Base-by-base conservation (phyloP, 2,888 invertebrate genomes). In the Caenorhabditis zanzibari region DNA sequence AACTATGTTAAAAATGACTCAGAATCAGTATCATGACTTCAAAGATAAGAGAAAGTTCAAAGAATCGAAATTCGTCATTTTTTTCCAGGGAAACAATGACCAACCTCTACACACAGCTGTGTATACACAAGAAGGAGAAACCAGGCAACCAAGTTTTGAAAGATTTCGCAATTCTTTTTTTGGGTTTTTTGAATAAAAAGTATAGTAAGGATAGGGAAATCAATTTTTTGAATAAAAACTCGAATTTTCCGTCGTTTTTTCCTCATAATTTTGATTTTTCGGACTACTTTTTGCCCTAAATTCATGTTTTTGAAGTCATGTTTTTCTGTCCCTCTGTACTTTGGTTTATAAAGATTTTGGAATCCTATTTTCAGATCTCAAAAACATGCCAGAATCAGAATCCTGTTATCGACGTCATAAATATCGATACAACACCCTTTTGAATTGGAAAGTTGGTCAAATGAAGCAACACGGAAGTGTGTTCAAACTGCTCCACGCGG, bases 381-480 rank as follows among this genome's bases (percentile, higher is more conserved):
- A n/a, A n/a, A n/a, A n/a, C n/a, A 66, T 49, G 47, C 49, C 66
- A 32, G 52, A 49, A 32, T 47, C 19, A n/a, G n/a, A n/a, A n/a
- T n/a, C n/a, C 44, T 32, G n/a, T 32, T 32, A 38, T 12, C 19
- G 49, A 12, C 49, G 52, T 7, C 22, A 22, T 22, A 66, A 66
- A 49, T 66, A 66, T 6, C 49, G 35, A 7, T 22, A 12, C 5
- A 66, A 66, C 10, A 28, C 12, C 0, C 22, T 66, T 12, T 19
- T 66, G 19, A 66, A 66, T 49, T 66, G 66, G 66, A 66, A 66
- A 52, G 22, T 66, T 10, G 32, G 66, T 12, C 32, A 66, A 66
- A 12, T 22, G 12, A 14, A n/a, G 14, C 49, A 35, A 7, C 22
- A 14, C 14, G 47, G 32, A 32, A 3, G 2, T 3, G 0, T 66